Base-by-base conservation (phyloP, 2,888 invertebrate species). In the Thymelicus sylvestris region DNA sequence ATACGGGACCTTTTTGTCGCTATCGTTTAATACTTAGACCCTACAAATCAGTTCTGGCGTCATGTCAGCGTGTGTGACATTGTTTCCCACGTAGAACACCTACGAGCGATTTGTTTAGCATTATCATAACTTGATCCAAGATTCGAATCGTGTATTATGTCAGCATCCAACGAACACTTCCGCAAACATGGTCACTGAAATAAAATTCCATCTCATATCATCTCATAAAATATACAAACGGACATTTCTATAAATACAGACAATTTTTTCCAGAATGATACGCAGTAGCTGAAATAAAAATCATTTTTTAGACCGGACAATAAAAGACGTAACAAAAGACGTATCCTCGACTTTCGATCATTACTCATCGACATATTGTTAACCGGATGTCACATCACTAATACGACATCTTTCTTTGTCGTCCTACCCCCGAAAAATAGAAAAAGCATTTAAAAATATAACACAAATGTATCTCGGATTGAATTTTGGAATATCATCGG, bases 401-500 rank as follows among this genome's bases (percentile, higher is more conserved):
- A 79, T 77, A 80, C 78, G 79, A 78, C 78, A 78, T 75, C 76
- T 76, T 72, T 80, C 78, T 78, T 84, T 83, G 83, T 83, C 77
- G 72, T 72, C 44, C 60, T 69, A 67, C 72, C 75, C 76, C 76
- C 77, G 76, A 78, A 77, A 80, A 81, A 81, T 81, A 80, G 79
- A 79, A 80, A 78, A 80, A 83, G 83, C 74, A 79, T 85, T 87
- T 81, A 85, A 86, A 89, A 86, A 85, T 86, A 80, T 80, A 83
- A 79, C 80, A 83, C 81, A 84, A 86, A 82, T 81, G 80, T 83
- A 85, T 85, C 83, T 81, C 80, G 82, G 80, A 83, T 84, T 80
- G 74, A 83, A 85, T 86, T 91, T 90, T 88, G 88, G 84, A 92
- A 91, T 89, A 91, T 93, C 93, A 93, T 93, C 87, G 84, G 82